A percentile compares a stretch with the other conserved stretches of the same genome.
These are phyloP conservation scores for Megastigmus dorsalis DNA, from an alignment of 2,888 invertebrate species.

Conservation along the genomic window DNA sequence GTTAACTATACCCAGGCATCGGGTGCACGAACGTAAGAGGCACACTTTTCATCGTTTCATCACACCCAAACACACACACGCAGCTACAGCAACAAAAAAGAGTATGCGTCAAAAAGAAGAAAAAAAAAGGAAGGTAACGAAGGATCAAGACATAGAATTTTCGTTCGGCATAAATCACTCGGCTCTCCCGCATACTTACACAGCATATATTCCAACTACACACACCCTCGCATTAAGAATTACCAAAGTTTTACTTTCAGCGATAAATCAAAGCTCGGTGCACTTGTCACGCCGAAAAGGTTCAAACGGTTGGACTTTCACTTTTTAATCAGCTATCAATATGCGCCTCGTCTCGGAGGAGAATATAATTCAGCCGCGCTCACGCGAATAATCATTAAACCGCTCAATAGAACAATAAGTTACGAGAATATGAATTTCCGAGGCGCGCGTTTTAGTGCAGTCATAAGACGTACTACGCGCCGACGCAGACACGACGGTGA, in stretches of 20 bases:
- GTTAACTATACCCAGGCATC: no score
- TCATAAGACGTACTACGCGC: no score
- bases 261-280: slow-evolving; percentile 40
- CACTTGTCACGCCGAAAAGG: slow-evolving; percentile 38
- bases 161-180: slow-evolving; percentile 10
- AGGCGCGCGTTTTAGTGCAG: slow-evolving; percentile 44
- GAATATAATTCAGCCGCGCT: slow-evolving; percentile 28
- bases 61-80: no score
- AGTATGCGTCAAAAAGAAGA: neutral
- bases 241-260: slow-evolving; percentile 23
- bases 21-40: no score
- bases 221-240: neutral
- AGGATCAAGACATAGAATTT: slow-evolving; percentile 9
- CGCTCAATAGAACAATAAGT: slow-evolving; percentile 43
- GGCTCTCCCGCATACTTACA: no score
- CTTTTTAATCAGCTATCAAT: slow-evolving; percentile 50
- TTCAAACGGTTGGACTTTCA: slow-evolving; percentile 36
- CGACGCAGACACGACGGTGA: no score
- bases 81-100: no score
- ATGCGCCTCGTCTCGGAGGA: slow-evolving; percentile 29
- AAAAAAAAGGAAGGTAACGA: no score
- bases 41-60: no score
- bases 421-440: slow-evolving; percentile 44
- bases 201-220: no score
- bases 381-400: slow-evolving; percentile 35